Conservation (phyloP, 2,113 vertebrate genomes). For the Alces alces region DNA sequence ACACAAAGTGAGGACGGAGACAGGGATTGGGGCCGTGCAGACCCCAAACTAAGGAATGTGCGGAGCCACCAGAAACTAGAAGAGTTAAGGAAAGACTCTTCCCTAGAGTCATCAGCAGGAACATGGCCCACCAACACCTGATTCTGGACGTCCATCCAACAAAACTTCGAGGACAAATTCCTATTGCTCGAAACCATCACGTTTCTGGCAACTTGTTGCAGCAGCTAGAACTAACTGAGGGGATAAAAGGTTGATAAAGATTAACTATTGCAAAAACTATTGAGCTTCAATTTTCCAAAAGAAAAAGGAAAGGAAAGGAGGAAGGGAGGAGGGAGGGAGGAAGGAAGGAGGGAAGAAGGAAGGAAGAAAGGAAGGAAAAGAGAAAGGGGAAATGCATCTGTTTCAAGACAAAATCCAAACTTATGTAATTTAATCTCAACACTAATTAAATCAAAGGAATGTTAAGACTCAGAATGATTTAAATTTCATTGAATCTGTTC, state of each 20-base stretch:
- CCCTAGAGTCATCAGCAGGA: neutral
- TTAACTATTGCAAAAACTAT: neutral
- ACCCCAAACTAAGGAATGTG: neutral
- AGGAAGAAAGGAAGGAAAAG: neutral
- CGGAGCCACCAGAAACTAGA: too few species aligned
- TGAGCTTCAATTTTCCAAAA: neutral
- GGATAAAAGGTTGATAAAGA: neutral
- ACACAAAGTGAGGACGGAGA: neutral
- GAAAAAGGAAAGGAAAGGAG: neutral
- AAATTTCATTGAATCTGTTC: neutral
- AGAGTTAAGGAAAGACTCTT: neutral
- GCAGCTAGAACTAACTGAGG: neutral
- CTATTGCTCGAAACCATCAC: neutral
- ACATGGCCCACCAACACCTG: neutral
- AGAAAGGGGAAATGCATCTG: neutral
- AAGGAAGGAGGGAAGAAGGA: too few species aligned
- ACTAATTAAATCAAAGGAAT: neutral
- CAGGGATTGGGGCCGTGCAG: neutral
- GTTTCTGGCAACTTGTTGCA: neutral
- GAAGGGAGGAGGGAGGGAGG: neutral
- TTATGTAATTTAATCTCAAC: neutral
- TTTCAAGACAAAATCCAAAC: constrained; percentile 1
- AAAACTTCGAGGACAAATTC: neutral
- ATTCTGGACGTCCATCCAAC: neutral
- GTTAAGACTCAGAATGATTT: neutral